Conservation (phyloP, 1,140 invertebrate genomes). For the Philotrypesis tridentata region DNA sequence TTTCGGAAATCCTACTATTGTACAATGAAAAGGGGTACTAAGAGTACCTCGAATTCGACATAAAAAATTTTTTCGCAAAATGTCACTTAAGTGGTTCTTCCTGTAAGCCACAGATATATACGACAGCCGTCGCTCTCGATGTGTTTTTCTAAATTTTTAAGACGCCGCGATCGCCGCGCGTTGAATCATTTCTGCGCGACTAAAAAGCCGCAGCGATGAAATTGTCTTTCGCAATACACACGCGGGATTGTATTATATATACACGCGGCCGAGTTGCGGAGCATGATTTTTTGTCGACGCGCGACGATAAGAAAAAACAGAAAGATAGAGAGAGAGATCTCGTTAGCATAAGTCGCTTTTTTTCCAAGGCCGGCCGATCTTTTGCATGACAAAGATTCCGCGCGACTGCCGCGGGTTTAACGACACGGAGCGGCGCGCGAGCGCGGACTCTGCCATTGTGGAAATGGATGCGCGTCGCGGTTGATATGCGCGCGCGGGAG, state of each 20-base stretch:
- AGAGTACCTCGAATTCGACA: too few relatives aligned
- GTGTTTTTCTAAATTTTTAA: constrained; percentile 1
- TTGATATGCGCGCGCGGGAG: too few relatives aligned
- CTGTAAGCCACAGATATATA: too few relatives aligned
- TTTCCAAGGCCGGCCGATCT: not conserved
- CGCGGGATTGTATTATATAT: too few relatives aligned
- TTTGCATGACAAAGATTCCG: constrained; percentile 18
- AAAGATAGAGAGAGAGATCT: not conserved
- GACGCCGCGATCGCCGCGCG: not conserved
- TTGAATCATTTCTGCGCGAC: not conserved
- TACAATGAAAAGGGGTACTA: too few relatives aligned
- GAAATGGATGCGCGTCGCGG: not conserved
- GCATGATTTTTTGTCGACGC: not conserved
- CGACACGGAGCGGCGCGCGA: not conserved
- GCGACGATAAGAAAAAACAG: not conserved
- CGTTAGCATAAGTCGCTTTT: not conserved
- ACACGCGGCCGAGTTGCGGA: not conserved
- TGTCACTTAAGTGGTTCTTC: too few relatives aligned
- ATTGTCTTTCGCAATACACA: too few relatives aligned
- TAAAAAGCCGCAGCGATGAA: not conserved
- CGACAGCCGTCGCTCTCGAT: too few relatives aligned
- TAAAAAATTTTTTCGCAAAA: too few relatives aligned
- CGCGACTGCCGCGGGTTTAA: not conserved
- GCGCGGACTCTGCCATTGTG: too few relatives aligned
- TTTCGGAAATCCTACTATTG: too few relatives aligned